phyloP scores from a whole-genome alignment of 2,888 invertebrate genomes.

The Pristionchus arcanus region DNA sequence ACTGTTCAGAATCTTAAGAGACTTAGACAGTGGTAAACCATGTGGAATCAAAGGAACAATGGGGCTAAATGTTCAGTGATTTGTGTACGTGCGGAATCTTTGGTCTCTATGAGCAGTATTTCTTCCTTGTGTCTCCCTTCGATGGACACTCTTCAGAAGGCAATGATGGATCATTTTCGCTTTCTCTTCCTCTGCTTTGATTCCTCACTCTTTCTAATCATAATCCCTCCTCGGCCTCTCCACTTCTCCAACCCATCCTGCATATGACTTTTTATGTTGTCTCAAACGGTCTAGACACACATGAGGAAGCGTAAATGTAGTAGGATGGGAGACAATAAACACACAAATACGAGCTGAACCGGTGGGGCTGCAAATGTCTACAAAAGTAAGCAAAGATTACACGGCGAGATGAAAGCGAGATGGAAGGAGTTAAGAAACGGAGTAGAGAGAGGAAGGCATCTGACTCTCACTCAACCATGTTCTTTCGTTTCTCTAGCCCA shows the following conservation, averaged over 20 bases:
- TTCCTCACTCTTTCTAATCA: constrained; percentile 51
- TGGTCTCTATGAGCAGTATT: not conserved
- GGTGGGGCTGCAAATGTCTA: not conserved
- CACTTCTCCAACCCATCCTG: not conserved
- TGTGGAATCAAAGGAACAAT: no score
- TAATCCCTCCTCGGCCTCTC: constrained; percentile 42
- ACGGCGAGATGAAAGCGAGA: constrained; percentile 21
- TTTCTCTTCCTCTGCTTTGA: constrained; percentile 22
- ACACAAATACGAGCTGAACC: constrained; percentile 8
- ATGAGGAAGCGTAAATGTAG: not conserved
- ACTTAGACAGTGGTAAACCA: no score
- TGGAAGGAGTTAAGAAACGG: not conserved
- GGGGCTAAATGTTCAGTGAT: not conserved
- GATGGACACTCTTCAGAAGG: constrained; percentile 3
- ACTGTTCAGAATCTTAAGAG: no score
- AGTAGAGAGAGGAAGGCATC: not conserved
- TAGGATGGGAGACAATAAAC: not conserved
- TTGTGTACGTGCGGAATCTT: not conserved
- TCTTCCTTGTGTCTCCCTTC: not conserved
- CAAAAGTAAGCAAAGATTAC: not conserved
- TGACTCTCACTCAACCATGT: no score
- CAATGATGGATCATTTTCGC: constrained; percentile 46
- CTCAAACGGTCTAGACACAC: constrained; percentile 6
- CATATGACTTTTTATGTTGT: not conserved
- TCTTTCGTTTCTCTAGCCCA: not conserved